A percentile compares a stretch with the other conserved stretches of the same genome.
Conservation (phyloP, 1,140 invertebrate genomes). For the Drosophila tropicalis region DNA sequence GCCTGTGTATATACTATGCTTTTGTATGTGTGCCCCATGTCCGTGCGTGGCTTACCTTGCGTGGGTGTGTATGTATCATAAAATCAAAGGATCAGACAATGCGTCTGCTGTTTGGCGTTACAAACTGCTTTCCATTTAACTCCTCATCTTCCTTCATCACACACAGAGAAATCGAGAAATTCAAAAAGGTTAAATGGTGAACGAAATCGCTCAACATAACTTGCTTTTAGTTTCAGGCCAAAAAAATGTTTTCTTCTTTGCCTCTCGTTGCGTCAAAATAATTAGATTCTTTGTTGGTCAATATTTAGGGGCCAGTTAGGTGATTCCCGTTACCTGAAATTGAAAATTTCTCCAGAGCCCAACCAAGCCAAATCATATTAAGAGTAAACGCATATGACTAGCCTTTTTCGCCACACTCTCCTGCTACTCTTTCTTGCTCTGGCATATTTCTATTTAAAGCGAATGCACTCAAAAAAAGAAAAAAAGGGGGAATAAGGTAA, state of each 20-base stretch:
- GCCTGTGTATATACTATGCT: conserved; percentile 33
- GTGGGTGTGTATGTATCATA: conserved; percentile 37
- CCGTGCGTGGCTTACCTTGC: not conserved
- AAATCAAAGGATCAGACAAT: conserved; percentile 67
- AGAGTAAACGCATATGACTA: conserved; percentile 1
- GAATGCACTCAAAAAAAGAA: conserved; percentile 10
- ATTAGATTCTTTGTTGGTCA: conserved; percentile 32
- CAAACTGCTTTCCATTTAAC: not conserved
- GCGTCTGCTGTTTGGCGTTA: conserved; percentile 27
- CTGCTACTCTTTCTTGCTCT: not conserved
- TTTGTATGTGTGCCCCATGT: not conserved
- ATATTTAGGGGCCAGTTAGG: conserved; percentile 66
- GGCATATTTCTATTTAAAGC: conserved; percentile 57
- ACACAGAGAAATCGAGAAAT: too few relatives aligned
- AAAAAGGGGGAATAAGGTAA: conserved; percentile 1
- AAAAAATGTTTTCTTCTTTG: not conserved
- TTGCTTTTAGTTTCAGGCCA: not conserved
- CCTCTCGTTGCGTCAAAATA: not conserved
- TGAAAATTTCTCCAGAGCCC: conserved; percentile 53
- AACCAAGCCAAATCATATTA: not conserved
- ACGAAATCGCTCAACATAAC: not conserved
- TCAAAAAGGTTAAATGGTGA: not conserved
- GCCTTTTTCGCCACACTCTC: not conserved
- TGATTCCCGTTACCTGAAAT: conserved; percentile 64
- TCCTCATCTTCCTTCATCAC: not conserved